These are phyloP conservation scores for Gymnobelideus leadbeateri DNA, from an alignment of 2,113 vertebrate genomes.

Conservation along the genomic window DNA sequence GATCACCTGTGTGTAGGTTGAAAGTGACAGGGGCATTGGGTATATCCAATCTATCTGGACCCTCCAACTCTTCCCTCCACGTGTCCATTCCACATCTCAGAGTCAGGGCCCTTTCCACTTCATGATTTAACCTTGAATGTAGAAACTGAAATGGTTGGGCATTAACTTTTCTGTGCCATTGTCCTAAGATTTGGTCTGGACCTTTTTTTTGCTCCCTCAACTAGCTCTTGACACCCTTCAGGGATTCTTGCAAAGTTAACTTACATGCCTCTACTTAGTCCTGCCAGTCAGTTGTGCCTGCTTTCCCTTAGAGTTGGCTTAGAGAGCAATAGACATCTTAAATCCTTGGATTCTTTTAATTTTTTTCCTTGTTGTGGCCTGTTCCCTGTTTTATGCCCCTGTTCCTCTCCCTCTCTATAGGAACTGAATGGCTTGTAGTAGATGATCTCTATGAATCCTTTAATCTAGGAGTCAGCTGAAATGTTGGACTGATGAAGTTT, in stretches of 20 bases:
- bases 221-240: not conserved
- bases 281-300: not conserved
- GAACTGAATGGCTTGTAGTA: not conserved
- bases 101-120: not conserved
- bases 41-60: not conserved
- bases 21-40: not conserved
- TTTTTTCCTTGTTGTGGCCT: not conserved
- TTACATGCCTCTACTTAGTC: not conserved
- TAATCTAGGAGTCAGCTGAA: not conserved
- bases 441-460: not conserved
- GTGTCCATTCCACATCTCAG: not conserved
- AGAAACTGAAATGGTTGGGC: not conserved
- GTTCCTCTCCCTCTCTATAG: not conserved
- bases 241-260: not conserved
- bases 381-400: not conserved
- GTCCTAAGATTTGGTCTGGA: not conserved
- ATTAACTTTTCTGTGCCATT: not conserved
- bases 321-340: not conserved
- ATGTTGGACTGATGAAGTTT: not conserved
- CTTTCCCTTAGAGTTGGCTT: not conserved
- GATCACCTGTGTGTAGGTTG: not conserved
- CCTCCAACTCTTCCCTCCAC: not conserved
- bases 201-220: not conserved
- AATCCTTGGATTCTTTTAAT: not conserved
- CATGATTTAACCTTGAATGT: not conserved